Evolutionary conservation across 2,797 vertebrate species (phyloP).

Genomic region (Cirrhinus mrigala): DNA sequence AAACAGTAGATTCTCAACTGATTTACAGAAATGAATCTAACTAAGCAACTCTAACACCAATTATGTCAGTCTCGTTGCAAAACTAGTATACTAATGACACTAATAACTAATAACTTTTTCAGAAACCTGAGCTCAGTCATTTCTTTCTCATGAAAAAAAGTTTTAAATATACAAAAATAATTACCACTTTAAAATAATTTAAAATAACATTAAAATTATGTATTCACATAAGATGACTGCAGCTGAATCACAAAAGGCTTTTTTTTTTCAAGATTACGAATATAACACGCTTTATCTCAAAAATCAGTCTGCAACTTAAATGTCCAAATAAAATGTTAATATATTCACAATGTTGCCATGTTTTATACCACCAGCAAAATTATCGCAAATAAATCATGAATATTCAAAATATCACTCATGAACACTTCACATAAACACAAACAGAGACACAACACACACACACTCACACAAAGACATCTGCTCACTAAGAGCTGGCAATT

Average conservation of each 20-base stretch:
- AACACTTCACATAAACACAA: constrained; percentile 16
- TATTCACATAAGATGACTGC: background rate
- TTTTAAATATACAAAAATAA: background rate
- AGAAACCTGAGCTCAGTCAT: background rate
- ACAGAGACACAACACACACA: background rate
- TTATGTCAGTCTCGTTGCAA: background rate
- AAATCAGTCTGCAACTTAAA: background rate
- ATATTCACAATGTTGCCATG: background rate
- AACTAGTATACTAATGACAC: background rate
- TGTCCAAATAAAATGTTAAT: background rate
- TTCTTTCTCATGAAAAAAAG: background rate
- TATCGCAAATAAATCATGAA: background rate
- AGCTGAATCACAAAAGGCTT: background rate
- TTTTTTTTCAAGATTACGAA: background rate
- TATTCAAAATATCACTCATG: background rate
- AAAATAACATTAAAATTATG: background rate
- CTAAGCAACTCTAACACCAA: background rate
- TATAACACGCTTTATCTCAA: no score
- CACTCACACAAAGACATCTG: constrained; percentile 18
- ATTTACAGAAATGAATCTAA: background rate
- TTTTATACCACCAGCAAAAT: background rate
- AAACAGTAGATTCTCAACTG: background rate
- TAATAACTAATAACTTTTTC: no score
- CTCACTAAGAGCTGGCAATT: constrained; percentile 18
- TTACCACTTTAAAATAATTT: background rate